Percentiles rank a stretch among this genome's conserved stretches.
These are phyloP conservation scores for Heterohyrax brucei DNA, from an alignment of 2,797 vertebrate genomes.

Conservation along the genomic window DNA sequence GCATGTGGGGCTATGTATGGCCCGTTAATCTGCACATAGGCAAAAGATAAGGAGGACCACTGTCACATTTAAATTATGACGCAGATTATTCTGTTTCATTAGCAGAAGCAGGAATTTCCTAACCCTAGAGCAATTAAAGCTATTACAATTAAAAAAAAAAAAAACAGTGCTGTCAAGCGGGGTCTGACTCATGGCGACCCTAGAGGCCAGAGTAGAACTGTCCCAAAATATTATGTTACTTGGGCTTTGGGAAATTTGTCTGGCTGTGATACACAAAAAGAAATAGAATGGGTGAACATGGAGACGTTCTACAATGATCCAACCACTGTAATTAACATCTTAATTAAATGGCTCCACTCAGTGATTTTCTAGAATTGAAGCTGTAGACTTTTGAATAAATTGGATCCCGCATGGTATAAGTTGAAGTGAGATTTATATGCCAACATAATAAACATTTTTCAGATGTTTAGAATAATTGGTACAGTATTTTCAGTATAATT, in stretches of 20 bases:
- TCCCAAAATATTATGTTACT: background rate
- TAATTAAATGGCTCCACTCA: conserved; percentile 11
- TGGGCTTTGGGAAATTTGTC: background rate
- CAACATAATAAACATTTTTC: background rate
- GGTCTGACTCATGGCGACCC: too few relatives aligned
- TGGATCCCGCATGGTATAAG: background rate
- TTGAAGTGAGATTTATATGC: background rate
- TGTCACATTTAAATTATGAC: conserved; percentile 29
- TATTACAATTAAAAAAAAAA: background rate
- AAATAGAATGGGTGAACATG: conserved; percentile 29
- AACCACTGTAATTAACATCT: background rate
- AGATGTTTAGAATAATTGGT: background rate
- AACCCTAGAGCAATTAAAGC: conserved; percentile 16
- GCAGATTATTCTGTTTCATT: background rate
- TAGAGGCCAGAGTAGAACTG: too few relatives aligned
- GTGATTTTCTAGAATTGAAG: conserved; percentile 40
- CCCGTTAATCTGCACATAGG: conserved; percentile 56
- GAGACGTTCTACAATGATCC: conserved; percentile 3
- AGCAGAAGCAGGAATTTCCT: conserved; percentile 52
- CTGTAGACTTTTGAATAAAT: conserved; percentile 46
- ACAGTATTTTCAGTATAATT: conserved; percentile 25
- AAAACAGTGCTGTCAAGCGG: background rate
- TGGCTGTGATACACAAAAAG: conserved; percentile 6
- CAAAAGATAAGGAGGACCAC: background rate
- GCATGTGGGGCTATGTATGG: background rate